These are phyloP conservation scores for Micromesistius poutassou DNA, from an alignment of 2,797 vertebrate species.

Conservation along the genomic window DNA sequence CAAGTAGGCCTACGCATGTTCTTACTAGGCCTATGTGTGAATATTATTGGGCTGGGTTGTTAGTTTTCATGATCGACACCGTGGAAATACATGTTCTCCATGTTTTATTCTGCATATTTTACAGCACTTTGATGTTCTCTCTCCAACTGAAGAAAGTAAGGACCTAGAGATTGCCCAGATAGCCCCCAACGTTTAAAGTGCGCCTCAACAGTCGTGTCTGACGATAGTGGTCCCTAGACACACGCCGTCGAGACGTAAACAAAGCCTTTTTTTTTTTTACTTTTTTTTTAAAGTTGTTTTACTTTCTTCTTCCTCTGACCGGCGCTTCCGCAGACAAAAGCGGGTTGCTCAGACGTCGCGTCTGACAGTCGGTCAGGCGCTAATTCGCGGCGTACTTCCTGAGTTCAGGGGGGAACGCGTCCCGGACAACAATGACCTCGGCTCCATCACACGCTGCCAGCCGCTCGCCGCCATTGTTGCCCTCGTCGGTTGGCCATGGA, in stretches of 20 bases:
- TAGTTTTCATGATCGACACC: not conserved
- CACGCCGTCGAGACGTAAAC: not conserved
- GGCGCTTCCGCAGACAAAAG: constrained; percentile 8
- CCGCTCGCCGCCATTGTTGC: constrained; percentile 23
- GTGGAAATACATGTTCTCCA: not conserved
- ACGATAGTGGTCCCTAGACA: not conserved
- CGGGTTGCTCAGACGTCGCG: constrained; percentile 7
- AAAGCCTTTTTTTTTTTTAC: not conserved
- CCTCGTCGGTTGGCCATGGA: not conserved
- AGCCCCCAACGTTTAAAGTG: not conserved
- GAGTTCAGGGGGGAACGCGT: constrained; percentile 44
- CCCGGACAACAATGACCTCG: constrained; percentile 23
- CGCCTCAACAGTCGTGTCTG: not conserved
- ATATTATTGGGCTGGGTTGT: not conserved
- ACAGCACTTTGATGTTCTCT: not conserved
- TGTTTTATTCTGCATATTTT: not conserved
- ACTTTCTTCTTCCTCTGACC: constrained; percentile 2
- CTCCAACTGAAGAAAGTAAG: not conserved
- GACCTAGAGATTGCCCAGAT: not conserved
- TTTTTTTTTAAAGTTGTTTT: not conserved
- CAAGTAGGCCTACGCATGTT: not conserved
- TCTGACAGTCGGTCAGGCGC: constrained; percentile 45
- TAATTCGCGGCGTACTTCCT: constrained; percentile 52
- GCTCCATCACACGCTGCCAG: constrained; percentile 31
- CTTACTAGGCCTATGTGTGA: not conserved